Evolutionary conservation across 2,888 invertebrate species (phyloP).

Genomic region (Caenorhabditis zanzibari): DNA sequence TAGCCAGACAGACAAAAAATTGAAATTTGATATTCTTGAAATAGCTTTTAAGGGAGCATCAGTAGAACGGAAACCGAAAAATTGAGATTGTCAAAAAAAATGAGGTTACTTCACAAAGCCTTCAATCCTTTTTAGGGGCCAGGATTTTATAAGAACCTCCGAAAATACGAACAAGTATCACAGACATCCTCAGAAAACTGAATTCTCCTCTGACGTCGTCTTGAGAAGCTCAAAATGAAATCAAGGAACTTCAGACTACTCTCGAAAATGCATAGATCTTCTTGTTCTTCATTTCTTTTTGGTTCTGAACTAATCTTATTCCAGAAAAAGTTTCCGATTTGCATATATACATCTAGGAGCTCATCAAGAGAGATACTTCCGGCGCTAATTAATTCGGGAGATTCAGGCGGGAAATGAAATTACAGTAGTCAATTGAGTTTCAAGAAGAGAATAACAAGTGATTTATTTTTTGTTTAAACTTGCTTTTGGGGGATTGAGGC

Average conservation of each 20-base stretch:
- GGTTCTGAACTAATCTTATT: background rate
- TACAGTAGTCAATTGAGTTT: background rate
- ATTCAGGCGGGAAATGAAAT: background rate
- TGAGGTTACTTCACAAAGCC: background rate
- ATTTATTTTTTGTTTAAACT: no score
- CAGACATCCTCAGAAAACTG: no score
- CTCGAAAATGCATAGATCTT: constrained; percentile 1
- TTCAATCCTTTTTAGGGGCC: no score
- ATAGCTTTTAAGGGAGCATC: background rate
- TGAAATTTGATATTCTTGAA: background rate
- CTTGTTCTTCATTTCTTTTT: background rate
- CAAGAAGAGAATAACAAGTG: no score
- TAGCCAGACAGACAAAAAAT: background rate
- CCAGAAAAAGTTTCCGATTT: constrained; percentile 6
- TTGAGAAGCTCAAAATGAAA: background rate
- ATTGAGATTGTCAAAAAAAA: background rate
- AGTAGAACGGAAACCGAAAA: background rate
- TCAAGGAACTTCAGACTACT: background rate
- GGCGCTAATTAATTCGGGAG: background rate
- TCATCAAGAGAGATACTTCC: background rate
- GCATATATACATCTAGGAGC: background rate
- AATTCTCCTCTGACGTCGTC: background rate
- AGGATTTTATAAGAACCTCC: no score
- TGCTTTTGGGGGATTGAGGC: no score
- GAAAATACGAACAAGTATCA: no score